A percentile compares a stretch with the other conserved stretches of the same genome.
phyloP scores from a whole-genome alignment of 2,113 vertebrate species.

The Toxotes jaculatrix region DNA sequence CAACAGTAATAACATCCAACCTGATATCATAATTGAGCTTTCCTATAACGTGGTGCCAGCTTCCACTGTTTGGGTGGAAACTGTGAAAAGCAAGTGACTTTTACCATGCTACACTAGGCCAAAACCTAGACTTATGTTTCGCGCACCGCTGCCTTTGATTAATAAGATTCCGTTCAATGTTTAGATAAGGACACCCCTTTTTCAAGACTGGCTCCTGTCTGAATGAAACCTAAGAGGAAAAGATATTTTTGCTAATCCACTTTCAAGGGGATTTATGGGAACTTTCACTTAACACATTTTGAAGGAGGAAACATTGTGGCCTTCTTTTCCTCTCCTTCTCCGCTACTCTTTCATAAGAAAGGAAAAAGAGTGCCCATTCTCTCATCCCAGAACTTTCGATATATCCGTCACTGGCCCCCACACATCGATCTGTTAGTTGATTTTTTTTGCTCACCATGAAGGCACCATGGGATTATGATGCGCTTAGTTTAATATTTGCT shows the following conservation, averaged over 20 bases:
- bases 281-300: conserved; percentile 74
- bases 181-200: conserved; percentile 72
- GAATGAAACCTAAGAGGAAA: conserved; percentile 69
- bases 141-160: conserved; percentile 72
- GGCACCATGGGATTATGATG: conserved; percentile 44
- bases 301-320: conserved; percentile 66
- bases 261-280: conserved; percentile 70
- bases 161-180: conserved; percentile 73
- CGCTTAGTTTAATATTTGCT: conserved; percentile 56
- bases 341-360: conserved; percentile 34
- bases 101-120: conserved; percentile 44
- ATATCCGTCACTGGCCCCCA: conserved; percentile 27
- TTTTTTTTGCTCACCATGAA: conserved; percentile 34
- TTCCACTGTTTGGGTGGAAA: conserved; percentile 76
- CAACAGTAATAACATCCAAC: conserved; percentile 84
- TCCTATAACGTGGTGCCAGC: conserved; percentile 74
- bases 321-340: conserved; percentile 45
- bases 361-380: conserved; percentile 12
- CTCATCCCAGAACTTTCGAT: conserved; percentile 17
- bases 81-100: conserved; percentile 65
- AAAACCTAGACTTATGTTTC: conserved; percentile 70
- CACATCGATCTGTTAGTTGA: conserved; percentile 15
- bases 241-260: conserved; percentile 76
- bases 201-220: conserved; percentile 69
- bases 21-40: conserved; percentile 83